Base-by-base conservation (phyloP, 2,888 invertebrate genomes). In the Tenodera sinensis region DNA sequence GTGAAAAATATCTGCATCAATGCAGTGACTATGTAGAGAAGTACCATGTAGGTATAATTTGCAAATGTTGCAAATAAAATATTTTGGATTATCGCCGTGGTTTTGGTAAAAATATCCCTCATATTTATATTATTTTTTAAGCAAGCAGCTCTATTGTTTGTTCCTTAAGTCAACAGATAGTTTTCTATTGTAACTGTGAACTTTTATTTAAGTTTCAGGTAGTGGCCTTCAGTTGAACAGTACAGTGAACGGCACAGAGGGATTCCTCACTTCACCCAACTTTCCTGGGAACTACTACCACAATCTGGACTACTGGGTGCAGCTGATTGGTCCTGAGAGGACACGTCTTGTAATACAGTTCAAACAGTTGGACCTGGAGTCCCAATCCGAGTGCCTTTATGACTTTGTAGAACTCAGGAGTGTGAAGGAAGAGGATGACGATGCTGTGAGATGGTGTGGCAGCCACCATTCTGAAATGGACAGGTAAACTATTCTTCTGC, bases 341-440 rank as follows among this genome's bases (percentile, higher is more conserved):
- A 95, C 96, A 0, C 94, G 97, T 88, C 94, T 97, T 7, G 95
- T 97, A 7, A 94, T 97, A 89, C 95, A 96, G 91, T 96, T 97
- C 92, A 94, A 95, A 85, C 94, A 94, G 91, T 94, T 97, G 87
- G 97, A 97, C 92, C 93, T 97, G 90, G 97, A 97, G 93, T 94
- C 95, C 89, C 97, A 97, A 93, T 94, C 95, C 90, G 96, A 97
- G 92, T 97, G 97, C 92, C 94, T 97, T 3, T 97, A 97, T 92
- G 97, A 97, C 93, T 97, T 95, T 92, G 94, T 97, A 83, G 96
- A 96, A 93, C 94, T 97, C 91, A 93, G 94, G 91, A 93, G 92
- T 91, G 90, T 91, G 47, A 89, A 88, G 87, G 89, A 90, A 30
- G 91, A 92, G 0, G 28, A 42, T 1, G 20, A 83, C 34, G 87